Percentiles rank a stretch among this genome's conserved stretches.
These are phyloP conservation scores for Netelia virgata DNA, from an alignment of 2,888 invertebrate genomes.

Conservation along the genomic window DNA sequence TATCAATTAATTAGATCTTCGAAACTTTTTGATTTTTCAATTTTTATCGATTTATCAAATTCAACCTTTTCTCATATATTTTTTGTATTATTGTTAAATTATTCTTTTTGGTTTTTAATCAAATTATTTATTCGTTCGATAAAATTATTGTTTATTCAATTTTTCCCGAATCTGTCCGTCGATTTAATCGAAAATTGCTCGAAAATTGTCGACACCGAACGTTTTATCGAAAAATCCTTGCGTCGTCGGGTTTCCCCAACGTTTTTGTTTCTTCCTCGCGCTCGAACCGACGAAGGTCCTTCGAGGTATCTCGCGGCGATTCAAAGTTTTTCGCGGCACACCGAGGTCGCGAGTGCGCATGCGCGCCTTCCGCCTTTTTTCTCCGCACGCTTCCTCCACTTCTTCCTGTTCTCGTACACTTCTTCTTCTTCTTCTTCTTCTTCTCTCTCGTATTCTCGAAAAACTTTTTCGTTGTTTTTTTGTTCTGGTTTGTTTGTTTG, in stretches of 20 bases:
- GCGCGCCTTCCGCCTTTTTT: conserved; percentile 27
- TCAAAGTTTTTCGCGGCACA: conserved; percentile 41
- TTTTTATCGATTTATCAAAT: no score
- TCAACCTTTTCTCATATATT: no score
- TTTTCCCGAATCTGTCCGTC: no score
- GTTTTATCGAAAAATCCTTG: no score
- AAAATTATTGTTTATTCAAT: no score
- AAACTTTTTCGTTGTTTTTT: not conserved
- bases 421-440: not conserved
- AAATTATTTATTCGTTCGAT: no score
- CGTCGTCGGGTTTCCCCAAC: not conserved
- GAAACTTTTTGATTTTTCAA: no score
- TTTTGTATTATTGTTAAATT: no score
- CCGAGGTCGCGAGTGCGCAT: not conserved
- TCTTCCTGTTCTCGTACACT: not conserved
- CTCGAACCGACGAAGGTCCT: not conserved
- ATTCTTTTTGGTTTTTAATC: no score
- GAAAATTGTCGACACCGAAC: no score
- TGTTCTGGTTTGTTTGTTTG: conserved; percentile 14
- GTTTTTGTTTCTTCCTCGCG: not conserved
- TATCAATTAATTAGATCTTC: no score
- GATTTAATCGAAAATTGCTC: no score
- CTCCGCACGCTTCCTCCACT: conserved; percentile 18
- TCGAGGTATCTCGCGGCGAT: conserved; percentile 40
- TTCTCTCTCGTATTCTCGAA: conserved; percentile 15